phyloP scores from a whole-genome alignment of 1,140 invertebrate genomes.

The Idris sp. region DNA sequence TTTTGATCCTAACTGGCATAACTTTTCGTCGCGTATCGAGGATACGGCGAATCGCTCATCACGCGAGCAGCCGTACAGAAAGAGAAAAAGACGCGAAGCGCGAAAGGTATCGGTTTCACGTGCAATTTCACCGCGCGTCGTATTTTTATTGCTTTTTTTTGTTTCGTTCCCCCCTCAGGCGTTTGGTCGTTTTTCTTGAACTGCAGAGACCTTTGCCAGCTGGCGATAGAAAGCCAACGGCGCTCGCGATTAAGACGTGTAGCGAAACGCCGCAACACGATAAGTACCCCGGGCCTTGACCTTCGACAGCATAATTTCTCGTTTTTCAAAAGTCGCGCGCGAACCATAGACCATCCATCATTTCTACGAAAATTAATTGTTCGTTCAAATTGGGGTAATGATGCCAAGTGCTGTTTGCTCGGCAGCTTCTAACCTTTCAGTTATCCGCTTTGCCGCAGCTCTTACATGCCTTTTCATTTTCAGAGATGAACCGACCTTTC shows the following conservation, averaged over 20 bases:
- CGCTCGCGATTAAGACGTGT: slow-evolving; percentile 62
- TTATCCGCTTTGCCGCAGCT: no score
- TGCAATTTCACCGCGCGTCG: slow-evolving; percentile 57
- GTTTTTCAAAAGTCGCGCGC: slow-evolving; percentile 33
- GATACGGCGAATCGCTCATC: slow-evolving; percentile 59
- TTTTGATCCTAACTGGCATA: slow-evolving; percentile 60
- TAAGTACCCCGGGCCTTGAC: slow-evolving; percentile 51
- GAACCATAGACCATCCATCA: slow-evolving; percentile 19
- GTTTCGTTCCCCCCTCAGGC: no score
- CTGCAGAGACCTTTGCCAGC: slow-evolving; percentile 56
- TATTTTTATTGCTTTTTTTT: no score
- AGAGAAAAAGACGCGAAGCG: slow-evolving; percentile 31
- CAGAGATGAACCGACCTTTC: no score
- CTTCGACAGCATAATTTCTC: slow-evolving; percentile 38
- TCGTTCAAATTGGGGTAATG: slow-evolving; percentile 51
- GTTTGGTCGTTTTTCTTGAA: slow-evolving; percentile 50
- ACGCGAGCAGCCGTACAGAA: slow-evolving; percentile 56
- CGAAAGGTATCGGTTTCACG: slow-evolving; percentile 60
- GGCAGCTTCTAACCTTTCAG: background rate
- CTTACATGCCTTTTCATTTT: background rate
- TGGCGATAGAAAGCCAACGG: slow-evolving; percentile 61
- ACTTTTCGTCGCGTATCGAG: slow-evolving; percentile 59
- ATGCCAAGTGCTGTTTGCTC: slow-evolving; percentile 25
- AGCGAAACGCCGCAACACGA: slow-evolving; percentile 53
- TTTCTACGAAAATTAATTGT: slow-evolving; percentile 50